These are phyloP conservation scores for Lepidostoma basale DNA, from an alignment of 1,140 invertebrate species.

Conservation along the genomic window DNA sequence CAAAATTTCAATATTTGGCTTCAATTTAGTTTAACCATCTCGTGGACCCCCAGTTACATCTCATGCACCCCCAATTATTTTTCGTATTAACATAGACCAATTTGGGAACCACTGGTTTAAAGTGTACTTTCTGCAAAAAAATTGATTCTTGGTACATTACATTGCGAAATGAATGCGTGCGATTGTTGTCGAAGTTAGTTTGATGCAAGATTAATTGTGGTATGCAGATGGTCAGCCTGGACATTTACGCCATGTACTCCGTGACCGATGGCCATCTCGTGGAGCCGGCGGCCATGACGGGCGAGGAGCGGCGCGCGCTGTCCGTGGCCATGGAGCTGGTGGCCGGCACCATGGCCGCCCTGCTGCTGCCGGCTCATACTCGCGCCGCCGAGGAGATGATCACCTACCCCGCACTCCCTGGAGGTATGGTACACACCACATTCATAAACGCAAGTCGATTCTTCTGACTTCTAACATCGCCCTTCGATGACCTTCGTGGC, in stretches of 20 bases:
- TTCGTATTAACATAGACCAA: too few relatives aligned
- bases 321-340: conserved; percentile 69
- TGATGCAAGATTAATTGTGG: conserved; percentile 28
- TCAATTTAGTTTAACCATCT: too few relatives aligned
- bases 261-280: conserved; percentile 58
- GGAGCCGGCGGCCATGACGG: conserved; percentile 57
- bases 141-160: too few relatives aligned
- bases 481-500: too few relatives aligned
- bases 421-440: conserved; percentile 60
- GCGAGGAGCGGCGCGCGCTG: conserved; percentile 62
- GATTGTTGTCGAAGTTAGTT: too few relatives aligned
- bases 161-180: too few relatives aligned
- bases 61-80: too few relatives aligned
- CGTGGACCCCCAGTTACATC: too few relatives aligned
- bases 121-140: too few relatives aligned
- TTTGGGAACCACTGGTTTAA: too few relatives aligned
- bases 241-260: conserved; percentile 75
- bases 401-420: conserved; percentile 74
- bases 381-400: conserved; percentile 65
- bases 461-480: too few relatives aligned
- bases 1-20: too few relatives aligned
- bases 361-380: conserved; percentile 74
- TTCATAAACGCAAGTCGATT: conserved; percentile 10
- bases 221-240: conserved; percentile 77
- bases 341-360: conserved; percentile 70